Evolutionary conservation across 2,797 vertebrate species (phyloP).

Genomic region (Sebastes elongatus): DNA sequence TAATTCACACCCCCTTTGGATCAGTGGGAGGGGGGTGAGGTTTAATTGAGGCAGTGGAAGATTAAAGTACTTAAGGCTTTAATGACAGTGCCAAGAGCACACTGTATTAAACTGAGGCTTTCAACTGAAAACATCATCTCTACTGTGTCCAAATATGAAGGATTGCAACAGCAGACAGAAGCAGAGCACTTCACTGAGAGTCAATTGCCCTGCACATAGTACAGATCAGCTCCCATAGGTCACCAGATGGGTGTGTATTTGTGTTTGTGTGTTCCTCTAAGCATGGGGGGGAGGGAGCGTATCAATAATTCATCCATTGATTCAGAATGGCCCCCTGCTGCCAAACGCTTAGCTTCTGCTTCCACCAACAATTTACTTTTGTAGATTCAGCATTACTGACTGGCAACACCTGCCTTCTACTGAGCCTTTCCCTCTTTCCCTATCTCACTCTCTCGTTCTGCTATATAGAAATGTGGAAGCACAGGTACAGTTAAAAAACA

Average conservation of each 20-base stretch:
- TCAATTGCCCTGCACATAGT: background rate
- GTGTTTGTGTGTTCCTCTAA: slow-evolving; percentile 9
- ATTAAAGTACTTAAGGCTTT: slow-evolving; percentile 54
- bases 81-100: slow-evolving; percentile 34
- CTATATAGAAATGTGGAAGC: background rate
- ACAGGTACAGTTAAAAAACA: background rate
- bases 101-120: slow-evolving; percentile 5
- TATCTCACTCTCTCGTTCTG: background rate
- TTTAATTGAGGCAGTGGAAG: slow-evolving; percentile 46
- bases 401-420: background rate
- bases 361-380: slow-evolving; percentile 27
- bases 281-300: slow-evolving; percentile 51
- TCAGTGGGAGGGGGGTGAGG: background rate
- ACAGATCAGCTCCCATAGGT: slow-evolving; percentile 30
- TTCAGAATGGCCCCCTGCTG: slow-evolving; percentile 48
- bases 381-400: slow-evolving; percentile 46
- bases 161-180: background rate
- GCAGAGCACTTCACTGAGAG: background rate
- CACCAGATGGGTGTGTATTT: slow-evolving; percentile 19
- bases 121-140: slow-evolving; percentile 5
- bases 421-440: background rate
- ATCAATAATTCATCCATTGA: slow-evolving; percentile 84
- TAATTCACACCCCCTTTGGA: background rate
- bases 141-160: slow-evolving; percentile 3
- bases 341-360: slow-evolving; percentile 58